Percentiles rank a stretch among this genome's conserved stretches.
phyloP scores from a whole-genome alignment of 2,797 vertebrate genomes.

The Tolypeutes matacus region DNA sequence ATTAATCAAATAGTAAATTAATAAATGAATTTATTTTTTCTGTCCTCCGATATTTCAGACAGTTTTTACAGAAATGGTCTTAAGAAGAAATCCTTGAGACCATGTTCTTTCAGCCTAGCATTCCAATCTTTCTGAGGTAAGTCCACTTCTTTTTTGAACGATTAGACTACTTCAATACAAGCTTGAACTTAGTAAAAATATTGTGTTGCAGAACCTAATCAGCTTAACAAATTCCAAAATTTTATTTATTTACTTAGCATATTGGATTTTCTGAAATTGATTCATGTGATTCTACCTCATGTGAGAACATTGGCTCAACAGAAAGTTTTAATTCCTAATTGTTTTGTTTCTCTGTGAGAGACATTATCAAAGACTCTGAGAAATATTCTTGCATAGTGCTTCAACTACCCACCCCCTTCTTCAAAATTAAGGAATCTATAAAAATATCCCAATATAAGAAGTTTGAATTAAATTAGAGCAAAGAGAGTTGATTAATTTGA shows the following conservation, averaged over 20 bases:
- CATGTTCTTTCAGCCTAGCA: neutral
- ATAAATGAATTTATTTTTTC: neutral
- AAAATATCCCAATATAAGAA: neutral
- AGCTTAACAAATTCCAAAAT: neutral
- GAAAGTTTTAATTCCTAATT: conserved; percentile 6
- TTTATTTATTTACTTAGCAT: neutral
- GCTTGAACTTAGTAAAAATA: neutral
- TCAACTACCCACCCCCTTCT: neutral
- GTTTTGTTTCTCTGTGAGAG: conserved; percentile 30
- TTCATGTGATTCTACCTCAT: neutral
- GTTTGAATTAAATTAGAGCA: neutral
- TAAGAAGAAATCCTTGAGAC: neutral
- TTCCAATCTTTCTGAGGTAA: neutral
- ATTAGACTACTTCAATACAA: neutral
- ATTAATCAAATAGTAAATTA: neutral
- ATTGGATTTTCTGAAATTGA: neutral
- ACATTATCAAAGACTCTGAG: neutral
- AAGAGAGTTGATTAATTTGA: neutral
- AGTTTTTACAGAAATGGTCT: neutral
- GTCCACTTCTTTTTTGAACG: neutral
- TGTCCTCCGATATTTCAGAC: neutral
- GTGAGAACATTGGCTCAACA: neutral
- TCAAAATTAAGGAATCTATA: neutral
- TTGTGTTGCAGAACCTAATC: neutral
- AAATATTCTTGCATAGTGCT: neutral